phyloP scores from a whole-genome alignment of 2,888 invertebrate genomes.

The Anoplius nigerrimus region DNA sequence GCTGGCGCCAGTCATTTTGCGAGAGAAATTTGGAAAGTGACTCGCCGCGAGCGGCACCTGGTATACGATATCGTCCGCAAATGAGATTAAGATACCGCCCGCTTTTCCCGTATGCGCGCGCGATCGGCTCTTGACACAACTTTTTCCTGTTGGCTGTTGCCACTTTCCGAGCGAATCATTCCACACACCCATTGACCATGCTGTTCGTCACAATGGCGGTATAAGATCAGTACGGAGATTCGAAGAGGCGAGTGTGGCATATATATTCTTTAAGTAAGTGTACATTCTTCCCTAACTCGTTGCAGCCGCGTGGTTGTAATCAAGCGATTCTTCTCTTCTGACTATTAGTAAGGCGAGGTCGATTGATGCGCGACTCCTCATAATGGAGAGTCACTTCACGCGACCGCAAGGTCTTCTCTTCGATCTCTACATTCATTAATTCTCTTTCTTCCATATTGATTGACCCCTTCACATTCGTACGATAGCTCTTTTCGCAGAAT shows the following conservation, averaged over 20 bases:
- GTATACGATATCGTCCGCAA: too few species aligned
- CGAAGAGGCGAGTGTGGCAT: constrained; percentile 42
- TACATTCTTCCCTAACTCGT: constrained; percentile 25
- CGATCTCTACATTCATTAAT: constrained; percentile 46
- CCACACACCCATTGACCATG: constrained; percentile 60
- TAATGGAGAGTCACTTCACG: constrained; percentile 18
- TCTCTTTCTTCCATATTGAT: constrained; percentile 53
- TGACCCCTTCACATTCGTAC: constrained; percentile 25
- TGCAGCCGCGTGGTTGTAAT: not conserved
- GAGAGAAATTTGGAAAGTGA: too few species aligned
- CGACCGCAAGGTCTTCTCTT: constrained; percentile 40
- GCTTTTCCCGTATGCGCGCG: too few species aligned
- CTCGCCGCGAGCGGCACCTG: too few species aligned
- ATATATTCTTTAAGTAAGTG: constrained; percentile 48
- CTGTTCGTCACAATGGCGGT: constrained; percentile 65
- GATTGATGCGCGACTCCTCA: constrained; percentile 9
- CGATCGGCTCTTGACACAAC: too few species aligned
- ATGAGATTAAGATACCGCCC: too few species aligned
- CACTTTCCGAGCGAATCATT: too few species aligned
- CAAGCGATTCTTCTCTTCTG: not conserved
- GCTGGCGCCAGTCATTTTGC: too few species aligned
- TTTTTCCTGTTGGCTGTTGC: too few species aligned
- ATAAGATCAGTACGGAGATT: constrained; percentile 38
- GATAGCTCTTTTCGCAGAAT: not conserved
- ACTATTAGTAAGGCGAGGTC: not conserved